Evolutionary conservation across 2,113 vertebrate genomes (phyloP).

Genomic region (Cranoglanis bouderius): DNA sequence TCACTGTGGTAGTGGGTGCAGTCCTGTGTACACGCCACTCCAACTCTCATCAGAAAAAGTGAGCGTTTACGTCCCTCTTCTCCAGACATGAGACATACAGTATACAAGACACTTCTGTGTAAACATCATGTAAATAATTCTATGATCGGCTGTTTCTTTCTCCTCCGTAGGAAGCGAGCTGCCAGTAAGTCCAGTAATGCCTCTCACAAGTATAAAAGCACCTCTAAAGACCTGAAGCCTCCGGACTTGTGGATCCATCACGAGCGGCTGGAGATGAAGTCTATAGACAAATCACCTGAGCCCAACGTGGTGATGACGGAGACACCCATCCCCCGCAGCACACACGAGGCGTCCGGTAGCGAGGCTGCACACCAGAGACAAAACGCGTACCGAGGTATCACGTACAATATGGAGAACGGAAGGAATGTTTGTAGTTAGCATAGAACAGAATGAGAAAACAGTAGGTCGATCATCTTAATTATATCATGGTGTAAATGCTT

Average conservation of each 20-base stretch:
- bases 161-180: constrained; percentile 85
- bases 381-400: constrained; percentile 89
- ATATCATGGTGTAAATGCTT: neutral
- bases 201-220: constrained; percentile 97
- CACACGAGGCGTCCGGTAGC: constrained; percentile 87
- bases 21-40: constrained; percentile 92
- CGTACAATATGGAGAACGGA: neutral
- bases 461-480: neutral
- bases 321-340: constrained; percentile 92
- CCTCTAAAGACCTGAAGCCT: constrained; percentile 96
- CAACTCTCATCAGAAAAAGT: constrained; percentile 97
- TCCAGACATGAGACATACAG: neutral
- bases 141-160: neutral
- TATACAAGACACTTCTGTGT: neutral
- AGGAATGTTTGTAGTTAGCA: neutral
- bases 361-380: constrained; percentile 87
- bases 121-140: too few relatives aligned
- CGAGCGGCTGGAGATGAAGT: constrained; percentile 93
- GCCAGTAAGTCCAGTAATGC: constrained; percentile 91
- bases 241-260: constrained; percentile 99
- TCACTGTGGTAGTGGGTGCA: constrained; percentile 91
- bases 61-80: constrained; percentile 47
- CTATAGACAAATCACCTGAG: constrained; percentile 96
- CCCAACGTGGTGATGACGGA: constrained; percentile 96
- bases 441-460: neutral